These are phyloP conservation scores for Neodon shergylaensis DNA, from an alignment of 2,113 vertebrate genomes.

Conservation along the genomic window DNA sequence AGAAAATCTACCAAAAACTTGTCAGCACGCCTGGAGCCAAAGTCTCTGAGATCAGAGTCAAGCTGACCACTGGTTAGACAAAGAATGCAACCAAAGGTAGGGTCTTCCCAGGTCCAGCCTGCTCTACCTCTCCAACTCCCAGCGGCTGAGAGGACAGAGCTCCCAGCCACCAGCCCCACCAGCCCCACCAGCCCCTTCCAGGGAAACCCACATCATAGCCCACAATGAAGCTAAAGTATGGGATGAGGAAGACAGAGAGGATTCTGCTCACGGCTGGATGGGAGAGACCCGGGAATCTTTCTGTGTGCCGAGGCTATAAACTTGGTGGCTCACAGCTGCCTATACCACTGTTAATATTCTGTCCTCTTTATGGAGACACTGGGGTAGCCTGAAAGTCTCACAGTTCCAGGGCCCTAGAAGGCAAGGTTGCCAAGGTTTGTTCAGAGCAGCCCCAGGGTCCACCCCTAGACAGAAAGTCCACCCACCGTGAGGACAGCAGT, in stretches of 20 bases:
- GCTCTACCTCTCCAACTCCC: neutral
- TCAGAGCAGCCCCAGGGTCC: neutral
- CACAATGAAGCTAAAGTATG: neutral
- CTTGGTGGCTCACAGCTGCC: neutral
- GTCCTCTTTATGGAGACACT: neutral
- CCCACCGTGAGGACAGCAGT: neutral
- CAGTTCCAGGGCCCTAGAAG: neutral
- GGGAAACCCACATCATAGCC: neutral
- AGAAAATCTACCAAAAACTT: rapidly evolving
- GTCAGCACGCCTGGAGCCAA: neutral
- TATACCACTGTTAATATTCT: neutral
- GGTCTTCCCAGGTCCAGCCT: neutral
- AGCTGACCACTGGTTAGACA: neutral
- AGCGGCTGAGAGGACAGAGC: neutral
- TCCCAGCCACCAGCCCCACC: neutral
- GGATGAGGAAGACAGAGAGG: neutral
- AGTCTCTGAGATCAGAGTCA: neutral
- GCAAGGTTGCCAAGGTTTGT: neutral
- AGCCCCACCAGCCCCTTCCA: neutral
- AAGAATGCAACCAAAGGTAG: neutral
- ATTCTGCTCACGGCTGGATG: neutral
- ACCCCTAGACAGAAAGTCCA: neutral
- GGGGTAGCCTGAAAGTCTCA: neutral
- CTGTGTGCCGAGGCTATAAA: rapidly evolving
- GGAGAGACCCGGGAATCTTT: neutral